These are phyloP conservation scores for Ia io DNA, from an alignment of 2,113 vertebrate genomes.

Conservation along the genomic window DNA sequence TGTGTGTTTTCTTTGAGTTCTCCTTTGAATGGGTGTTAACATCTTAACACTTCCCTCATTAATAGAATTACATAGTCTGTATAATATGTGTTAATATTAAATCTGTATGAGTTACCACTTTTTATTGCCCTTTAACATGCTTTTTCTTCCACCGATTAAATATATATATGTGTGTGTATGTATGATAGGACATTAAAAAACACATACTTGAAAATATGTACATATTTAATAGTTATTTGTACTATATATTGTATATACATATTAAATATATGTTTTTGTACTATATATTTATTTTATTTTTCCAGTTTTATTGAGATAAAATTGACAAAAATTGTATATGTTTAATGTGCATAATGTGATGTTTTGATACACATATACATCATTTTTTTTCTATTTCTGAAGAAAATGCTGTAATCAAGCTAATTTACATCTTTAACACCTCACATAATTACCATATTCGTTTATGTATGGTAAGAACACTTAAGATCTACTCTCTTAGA, in stretches of 20 bases:
- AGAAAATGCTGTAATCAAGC: background rate
- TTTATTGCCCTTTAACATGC: background rate
- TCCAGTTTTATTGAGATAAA: background rate
- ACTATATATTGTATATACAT: background rate
- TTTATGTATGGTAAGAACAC: background rate
- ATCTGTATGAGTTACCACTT: background rate
- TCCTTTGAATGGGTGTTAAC: background rate
- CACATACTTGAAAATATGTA: background rate
- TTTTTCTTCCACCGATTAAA: background rate
- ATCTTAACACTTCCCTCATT: background rate
- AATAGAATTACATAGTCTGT: background rate
- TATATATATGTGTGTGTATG: background rate
- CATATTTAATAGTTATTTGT: background rate
- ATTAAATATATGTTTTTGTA: background rate
- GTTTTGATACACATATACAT: background rate
- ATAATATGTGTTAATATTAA: background rate
- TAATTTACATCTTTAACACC: background rate
- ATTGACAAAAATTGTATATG: background rate
- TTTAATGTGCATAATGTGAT: background rate
- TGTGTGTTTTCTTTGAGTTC: background rate
- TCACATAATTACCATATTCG: background rate
- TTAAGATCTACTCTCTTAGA: background rate
- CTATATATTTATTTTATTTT: background rate
- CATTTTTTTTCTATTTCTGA: background rate
- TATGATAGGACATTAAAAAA: background rate